Evolutionary conservation across 1,140 invertebrate genomes (phyloP).

Genomic region (Varroa destructor): DNA sequence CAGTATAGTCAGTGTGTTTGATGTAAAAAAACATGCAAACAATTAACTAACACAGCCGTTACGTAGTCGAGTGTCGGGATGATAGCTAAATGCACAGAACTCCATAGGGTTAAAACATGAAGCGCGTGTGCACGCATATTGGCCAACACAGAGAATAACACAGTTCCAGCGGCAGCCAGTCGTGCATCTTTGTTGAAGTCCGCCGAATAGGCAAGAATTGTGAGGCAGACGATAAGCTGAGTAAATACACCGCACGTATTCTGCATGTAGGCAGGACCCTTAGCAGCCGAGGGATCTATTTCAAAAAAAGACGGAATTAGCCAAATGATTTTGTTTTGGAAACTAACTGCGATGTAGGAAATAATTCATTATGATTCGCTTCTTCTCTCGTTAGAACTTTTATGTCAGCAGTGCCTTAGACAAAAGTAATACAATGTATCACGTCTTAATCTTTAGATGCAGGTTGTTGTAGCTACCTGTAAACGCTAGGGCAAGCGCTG

Average conservation of each 20-base stretch:
- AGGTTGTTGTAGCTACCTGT: neutral
- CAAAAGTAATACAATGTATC: too few relatives aligned
- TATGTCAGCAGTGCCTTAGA: too few relatives aligned
- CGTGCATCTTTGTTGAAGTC: slow-evolving; percentile 22
- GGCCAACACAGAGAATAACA: neutral
- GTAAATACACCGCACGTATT: neutral
- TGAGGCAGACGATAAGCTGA: slow-evolving; percentile 1
- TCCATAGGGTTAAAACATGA: neutral
- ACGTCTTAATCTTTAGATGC: too few relatives aligned
- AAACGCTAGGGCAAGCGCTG: neutral
- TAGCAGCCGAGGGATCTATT: too few relatives aligned
- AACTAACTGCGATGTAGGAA: too few relatives aligned
- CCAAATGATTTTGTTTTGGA: too few relatives aligned
- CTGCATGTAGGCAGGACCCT: neutral
- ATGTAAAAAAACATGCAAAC: too few relatives aligned
- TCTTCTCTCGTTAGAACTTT: too few relatives aligned
- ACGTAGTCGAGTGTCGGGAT: neutral
- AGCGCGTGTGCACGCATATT: slow-evolving; percentile 3
- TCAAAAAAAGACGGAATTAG: too few relatives aligned
- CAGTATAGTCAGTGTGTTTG: too few relatives aligned
- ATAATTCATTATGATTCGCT: too few relatives aligned
- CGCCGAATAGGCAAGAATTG: slow-evolving; percentile 2
- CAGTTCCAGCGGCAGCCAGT: neutral
- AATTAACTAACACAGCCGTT: too few relatives aligned
- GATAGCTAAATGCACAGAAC: neutral